phyloP scores from a whole-genome alignment of 2,888 invertebrate species.

The Gortyna flavago region DNA sequence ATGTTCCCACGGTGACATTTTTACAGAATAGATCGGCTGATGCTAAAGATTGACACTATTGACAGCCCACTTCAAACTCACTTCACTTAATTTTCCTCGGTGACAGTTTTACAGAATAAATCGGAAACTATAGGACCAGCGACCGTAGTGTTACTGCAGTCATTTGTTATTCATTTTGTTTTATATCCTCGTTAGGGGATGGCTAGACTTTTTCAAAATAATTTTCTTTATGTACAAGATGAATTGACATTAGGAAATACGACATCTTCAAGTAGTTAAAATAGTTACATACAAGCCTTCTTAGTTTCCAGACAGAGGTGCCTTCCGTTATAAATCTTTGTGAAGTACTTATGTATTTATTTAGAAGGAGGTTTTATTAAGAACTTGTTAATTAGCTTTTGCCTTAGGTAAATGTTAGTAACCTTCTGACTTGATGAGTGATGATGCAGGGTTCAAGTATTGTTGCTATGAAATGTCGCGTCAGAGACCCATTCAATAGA shows the following conservation, averaged over 20 bases:
- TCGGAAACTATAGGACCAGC: background rate
- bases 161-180: conserved; percentile 7
- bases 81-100: background rate
- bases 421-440: background rate
- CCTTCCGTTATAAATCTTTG: conserved; percentile 21
- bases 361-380: conserved; percentile 10
- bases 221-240: background rate
- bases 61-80: background rate
- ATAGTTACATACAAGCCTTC: conserved; percentile 2
- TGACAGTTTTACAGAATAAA: background rate
- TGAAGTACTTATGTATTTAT: conserved; percentile 14
- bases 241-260: conserved; percentile 2
- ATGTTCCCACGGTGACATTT: background rate
- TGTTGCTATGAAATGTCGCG: background rate
- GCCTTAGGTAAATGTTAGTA: conserved; percentile 8
- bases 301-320: background rate
- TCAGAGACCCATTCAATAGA: background rate
- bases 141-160: background rate
- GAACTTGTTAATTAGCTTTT: conserved; percentile 16
- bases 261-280: background rate
- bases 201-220: background rate
- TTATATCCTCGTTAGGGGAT: background rate
- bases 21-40: background rate
- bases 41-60: background rate
- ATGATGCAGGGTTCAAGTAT: conserved; percentile 1